These are phyloP conservation scores for Hestina assimilis DNA, from an alignment of 1,140 invertebrate genomes.

Conservation along the genomic window DNA sequence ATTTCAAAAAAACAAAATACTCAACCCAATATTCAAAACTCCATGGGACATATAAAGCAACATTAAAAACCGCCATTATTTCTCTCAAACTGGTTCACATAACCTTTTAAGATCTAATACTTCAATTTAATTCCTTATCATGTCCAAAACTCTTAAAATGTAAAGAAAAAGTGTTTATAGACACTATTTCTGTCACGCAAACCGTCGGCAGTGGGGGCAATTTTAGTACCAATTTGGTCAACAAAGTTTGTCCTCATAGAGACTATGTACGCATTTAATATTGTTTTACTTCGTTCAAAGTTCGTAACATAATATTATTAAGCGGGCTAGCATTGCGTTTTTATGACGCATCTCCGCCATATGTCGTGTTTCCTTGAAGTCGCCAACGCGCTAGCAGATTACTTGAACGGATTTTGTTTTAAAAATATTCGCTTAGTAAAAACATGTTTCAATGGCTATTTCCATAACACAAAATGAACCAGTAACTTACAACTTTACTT, in stretches of 20 bases:
- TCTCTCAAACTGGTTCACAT: background rate
- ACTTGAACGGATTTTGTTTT: conserved; percentile 11
- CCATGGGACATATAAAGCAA: no score
- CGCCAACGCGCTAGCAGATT: conserved; percentile 36
- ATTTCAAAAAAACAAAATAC: no score
- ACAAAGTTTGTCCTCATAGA: no score
- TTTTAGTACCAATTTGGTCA: no score
- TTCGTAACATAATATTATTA: conserved; percentile 14
- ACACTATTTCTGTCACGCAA: no score
- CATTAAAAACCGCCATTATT: background rate
- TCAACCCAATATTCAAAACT: no score
- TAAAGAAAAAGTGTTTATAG: background rate
- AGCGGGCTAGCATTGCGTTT: conserved; percentile 11
- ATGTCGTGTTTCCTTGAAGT: conserved; percentile 68
- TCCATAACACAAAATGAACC: conserved; percentile 15
- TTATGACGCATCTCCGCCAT: conserved; percentile 60
- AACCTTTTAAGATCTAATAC: background rate
- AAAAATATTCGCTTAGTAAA: background rate
- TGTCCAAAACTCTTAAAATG: background rate
- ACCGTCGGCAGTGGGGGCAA: no score
- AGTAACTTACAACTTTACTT: background rate
- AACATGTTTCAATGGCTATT: background rate
- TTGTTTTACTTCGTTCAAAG: background rate
- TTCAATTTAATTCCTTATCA: background rate
- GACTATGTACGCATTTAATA: background rate